Percentiles rank a stretch among this genome's conserved stretches.
Evolutionary conservation across 2,113 vertebrate species (phyloP).

Genomic region (Oostethus manadensis): DNA sequence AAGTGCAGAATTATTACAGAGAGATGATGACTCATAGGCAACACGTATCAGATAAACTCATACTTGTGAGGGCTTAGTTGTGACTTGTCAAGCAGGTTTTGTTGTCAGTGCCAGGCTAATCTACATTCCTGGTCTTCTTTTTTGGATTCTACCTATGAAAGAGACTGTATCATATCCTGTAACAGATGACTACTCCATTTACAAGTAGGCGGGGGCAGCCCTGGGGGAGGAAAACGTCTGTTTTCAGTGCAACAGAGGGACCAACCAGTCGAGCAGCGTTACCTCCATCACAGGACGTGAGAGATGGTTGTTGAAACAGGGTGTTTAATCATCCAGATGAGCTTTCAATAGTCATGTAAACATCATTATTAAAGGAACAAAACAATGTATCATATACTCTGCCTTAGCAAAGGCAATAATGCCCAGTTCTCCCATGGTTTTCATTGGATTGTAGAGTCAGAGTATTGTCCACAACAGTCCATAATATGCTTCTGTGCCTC

Average conservation of each 20-base stretch:
- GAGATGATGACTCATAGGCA: constrained; percentile 3
- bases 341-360: background rate
- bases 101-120: background rate
- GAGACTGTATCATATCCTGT: background rate
- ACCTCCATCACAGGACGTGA: background rate
- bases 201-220: constrained; percentile 14
- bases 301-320: background rate
- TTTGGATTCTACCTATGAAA: background rate
- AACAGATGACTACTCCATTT: constrained; percentile 42
- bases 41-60: background rate
- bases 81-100: background rate
- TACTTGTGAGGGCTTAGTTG: constrained; percentile 1
- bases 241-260: constrained; percentile 2
- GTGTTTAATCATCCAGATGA: background rate
- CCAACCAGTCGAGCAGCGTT: constrained; percentile 36
- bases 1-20: background rate
- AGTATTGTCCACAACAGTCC: no score
- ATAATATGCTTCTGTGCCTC: no score
- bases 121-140: background rate
- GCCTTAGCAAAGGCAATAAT: background rate
- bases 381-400: background rate
- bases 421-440: background rate
- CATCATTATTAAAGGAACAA: background rate
- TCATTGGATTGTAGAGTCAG: no score
- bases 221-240: constrained; percentile 17